A percentile compares a stretch with the other conserved stretches of the same genome.
phyloP scores from a whole-genome alignment of 2,113 vertebrate genomes.

The Paraplagusia blochii region DNA sequence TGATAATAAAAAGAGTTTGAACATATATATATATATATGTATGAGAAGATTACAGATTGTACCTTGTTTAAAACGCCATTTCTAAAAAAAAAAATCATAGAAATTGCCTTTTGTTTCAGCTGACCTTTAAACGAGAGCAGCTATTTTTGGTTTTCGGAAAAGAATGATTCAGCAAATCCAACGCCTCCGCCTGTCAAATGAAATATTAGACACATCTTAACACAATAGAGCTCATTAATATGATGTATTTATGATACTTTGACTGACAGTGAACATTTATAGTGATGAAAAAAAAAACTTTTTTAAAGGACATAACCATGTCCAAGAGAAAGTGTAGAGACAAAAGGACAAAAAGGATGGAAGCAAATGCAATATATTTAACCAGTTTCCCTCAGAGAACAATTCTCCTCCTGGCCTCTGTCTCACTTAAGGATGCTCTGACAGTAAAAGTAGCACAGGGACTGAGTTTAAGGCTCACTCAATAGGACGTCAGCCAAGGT shows the following conservation, averaged over 20 bases:
- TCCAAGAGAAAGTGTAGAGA: not conserved
- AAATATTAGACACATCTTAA: no score
- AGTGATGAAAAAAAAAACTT: slow-evolving; percentile 8
- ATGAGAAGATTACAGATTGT: no score
- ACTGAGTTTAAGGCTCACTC: slow-evolving; percentile 18
- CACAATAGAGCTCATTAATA: no score
- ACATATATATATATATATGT: no score
- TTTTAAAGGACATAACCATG: not conserved
- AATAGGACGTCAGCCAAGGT: slow-evolving; percentile 25
- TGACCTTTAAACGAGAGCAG: not conserved
- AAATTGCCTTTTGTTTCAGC: not conserved
- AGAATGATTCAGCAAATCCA: not conserved
- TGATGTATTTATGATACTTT: no score
- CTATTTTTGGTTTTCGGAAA: slow-evolving; percentile 1
- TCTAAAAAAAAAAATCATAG: no score
- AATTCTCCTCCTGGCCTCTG: slow-evolving; percentile 21
- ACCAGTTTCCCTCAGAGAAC: slow-evolving; percentile 15
- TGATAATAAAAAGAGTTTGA: no score
- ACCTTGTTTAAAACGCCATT: no score
- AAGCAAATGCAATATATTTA: slow-evolving; percentile 30
- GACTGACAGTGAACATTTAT: no score
- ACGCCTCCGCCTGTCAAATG: not conserved
- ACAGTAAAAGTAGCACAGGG: slow-evolving; percentile 49
- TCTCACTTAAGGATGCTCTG: slow-evolving; percentile 38
- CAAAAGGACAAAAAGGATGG: slow-evolving; percentile 12